phyloP scores from a whole-genome alignment of 2,888 invertebrate species.

The Ochropleura leucogaster region DNA sequence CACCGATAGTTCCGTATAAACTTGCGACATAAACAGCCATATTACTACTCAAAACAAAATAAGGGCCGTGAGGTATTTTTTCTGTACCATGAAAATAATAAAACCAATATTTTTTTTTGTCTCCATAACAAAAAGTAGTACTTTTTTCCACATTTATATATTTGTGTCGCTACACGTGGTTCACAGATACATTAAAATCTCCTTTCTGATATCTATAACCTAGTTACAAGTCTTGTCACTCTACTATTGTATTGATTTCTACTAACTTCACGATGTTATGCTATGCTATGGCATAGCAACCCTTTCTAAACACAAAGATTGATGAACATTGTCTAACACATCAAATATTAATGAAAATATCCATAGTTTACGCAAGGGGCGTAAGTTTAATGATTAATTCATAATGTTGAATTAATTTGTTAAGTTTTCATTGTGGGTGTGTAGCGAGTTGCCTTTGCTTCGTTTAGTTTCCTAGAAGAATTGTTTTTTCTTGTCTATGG shows the following conservation, averaged over 20 bases:
- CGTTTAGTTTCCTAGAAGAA: not conserved
- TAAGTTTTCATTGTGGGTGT: slow-evolving; percentile 4
- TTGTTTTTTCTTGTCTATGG: not conserved
- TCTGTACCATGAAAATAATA: too few relatives aligned
- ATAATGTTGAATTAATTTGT: slow-evolving; percentile 26
- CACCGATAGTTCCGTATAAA: too few relatives aligned
- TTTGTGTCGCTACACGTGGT: too few relatives aligned
- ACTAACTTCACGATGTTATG: not conserved
- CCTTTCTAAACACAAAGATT: not conserved
- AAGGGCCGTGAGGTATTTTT: too few relatives aligned
- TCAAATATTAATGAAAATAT: slow-evolving; percentile 22
- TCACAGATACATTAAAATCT: too few relatives aligned
- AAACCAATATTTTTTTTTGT: too few relatives aligned
- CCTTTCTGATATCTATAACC: not conserved
- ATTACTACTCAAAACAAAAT: too few relatives aligned
- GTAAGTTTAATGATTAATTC: slow-evolving; percentile 18
- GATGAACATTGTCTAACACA: slow-evolving; percentile 1
- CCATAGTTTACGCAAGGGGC: slow-evolving; percentile 8
- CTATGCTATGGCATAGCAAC: too few relatives aligned
- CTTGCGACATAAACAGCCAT: too few relatives aligned
- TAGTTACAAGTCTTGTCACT: not conserved
- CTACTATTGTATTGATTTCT: not conserved
- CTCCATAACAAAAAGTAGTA: too few relatives aligned
- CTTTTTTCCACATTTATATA: too few relatives aligned
- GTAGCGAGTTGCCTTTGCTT: not conserved